These are phyloP conservation scores for Drosophila setifemur DNA, from an alignment of 1,140 invertebrate genomes.

Conservation along the genomic window DNA sequence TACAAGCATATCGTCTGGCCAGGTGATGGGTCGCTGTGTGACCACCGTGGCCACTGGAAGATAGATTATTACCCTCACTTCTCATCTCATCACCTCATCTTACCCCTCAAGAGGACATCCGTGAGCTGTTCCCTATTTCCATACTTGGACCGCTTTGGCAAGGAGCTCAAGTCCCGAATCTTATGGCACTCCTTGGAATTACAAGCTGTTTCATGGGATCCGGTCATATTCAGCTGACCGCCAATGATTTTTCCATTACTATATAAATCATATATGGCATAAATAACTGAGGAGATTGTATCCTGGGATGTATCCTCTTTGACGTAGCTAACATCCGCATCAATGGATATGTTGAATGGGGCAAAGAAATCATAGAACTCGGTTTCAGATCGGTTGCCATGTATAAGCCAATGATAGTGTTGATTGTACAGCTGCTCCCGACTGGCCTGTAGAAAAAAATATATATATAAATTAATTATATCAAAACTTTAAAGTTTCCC, in stretches of 20 bases:
- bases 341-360: conserved; percentile 60
- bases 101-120: conserved; percentile 58
- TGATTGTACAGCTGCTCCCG: conserved; percentile 55
- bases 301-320: neutral
- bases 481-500: no score
- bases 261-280: conserved; percentile 64
- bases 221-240: conserved; percentile 65
- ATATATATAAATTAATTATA: neutral
- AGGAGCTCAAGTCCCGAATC: conserved; percentile 39
- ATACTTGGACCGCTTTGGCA: conserved; percentile 55
- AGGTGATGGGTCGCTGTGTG: conserved; percentile 38
- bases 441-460: conserved; percentile 35
- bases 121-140: conserved; percentile 55
- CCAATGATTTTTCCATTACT: conserved; percentile 72
- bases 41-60: conserved; percentile 62
- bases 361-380: conserved; percentile 40
- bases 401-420: conserved; percentile 72
- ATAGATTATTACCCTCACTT: neutral
- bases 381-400: conserved; percentile 15
- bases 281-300: neutral
- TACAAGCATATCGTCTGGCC: conserved; percentile 30
- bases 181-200: conserved; percentile 8
- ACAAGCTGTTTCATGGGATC: conserved; percentile 52
- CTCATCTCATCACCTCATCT: neutral
- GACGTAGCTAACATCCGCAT: conserved; percentile 63